Conservation (phyloP, 2,888 invertebrate species). For the Gnatocerus cornutus region DNA sequence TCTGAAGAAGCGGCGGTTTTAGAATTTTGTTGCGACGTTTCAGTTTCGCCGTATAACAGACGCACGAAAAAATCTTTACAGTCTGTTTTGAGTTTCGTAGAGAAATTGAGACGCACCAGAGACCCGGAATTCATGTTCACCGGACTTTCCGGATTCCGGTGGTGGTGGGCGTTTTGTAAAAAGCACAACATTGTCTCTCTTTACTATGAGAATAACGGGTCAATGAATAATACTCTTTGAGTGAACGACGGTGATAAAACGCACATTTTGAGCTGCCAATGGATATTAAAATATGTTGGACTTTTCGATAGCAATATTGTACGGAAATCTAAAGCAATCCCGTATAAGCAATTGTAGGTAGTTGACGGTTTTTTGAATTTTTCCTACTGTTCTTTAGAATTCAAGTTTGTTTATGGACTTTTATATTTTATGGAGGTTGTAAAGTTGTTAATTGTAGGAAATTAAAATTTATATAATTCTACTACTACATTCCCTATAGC, state of each 20-base stretch:
- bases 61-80: slow-evolving; percentile 80
- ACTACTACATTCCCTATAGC: slow-evolving; percentile 49
- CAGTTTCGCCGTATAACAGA: slow-evolving; percentile 80
- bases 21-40: slow-evolving; percentile 84
- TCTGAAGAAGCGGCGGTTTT: slow-evolving; percentile 79
- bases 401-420: slow-evolving; percentile 36
- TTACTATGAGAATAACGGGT: slow-evolving; percentile 70
- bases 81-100: slow-evolving; percentile 79
- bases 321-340: not conserved
- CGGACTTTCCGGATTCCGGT: slow-evolving; percentile 82
- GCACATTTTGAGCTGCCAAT: not conserved
- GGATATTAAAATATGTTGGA: not conserved
- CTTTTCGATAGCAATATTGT: not conserved
- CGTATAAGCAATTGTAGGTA: not conserved
- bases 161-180: slow-evolving; percentile 91
- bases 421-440: slow-evolving; percentile 36
- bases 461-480: slow-evolving; percentile 22
- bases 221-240: slow-evolving; percentile 48
- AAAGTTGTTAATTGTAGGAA: slow-evolving; percentile 20
- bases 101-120: slow-evolving; percentile 75
- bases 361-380: not conserved
- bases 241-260: not conserved
- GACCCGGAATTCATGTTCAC: slow-evolving; percentile 80
- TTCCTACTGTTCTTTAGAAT: slow-evolving; percentile 27
- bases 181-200: slow-evolving; percentile 83